Base-by-base conservation (phyloP, 2,888 invertebrate genomes). In the Caenorhabditis zanzibari region DNA sequence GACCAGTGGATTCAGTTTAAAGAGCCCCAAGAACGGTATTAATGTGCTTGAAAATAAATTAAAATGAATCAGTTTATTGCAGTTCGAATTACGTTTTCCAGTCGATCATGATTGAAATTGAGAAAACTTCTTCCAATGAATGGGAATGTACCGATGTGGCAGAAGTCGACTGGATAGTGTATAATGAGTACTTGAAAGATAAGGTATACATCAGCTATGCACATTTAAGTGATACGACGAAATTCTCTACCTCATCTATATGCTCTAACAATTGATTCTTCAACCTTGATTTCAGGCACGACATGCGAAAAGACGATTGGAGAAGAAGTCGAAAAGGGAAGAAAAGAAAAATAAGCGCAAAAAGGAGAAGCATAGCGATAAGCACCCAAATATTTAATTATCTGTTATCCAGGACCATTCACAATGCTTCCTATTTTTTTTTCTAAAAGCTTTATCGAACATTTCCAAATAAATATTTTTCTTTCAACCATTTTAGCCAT, bases 101-200 rank as follows among this genome's bases (percentile, higher is more conserved):
- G 5, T 59, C 83, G 10, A 26, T 83, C 2, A 69, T 83, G 79
- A n/a, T 79, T 6, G 79, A 71, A 61, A 56, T 74, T 14, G 77
- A 79, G 32, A 61, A 58, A 44, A 19, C 5, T 3, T 4, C n/a
- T 10, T 1, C 16, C 5, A 19, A 72, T 6, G 68, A 71, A 19
- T 76, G 74, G 69, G 77, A 71, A 16, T 79, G 74, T 24, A 71
- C 44, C 9, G 83, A 74, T 41, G 56, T 74, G 9, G 68, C 69
- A 16, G 59, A 74, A 7, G 71, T 83, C 9, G 49, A 79, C 28
- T 82, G 82, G 82, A n/a, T 26, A 5, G 38, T 32, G 22, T 77
- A 66, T 47, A 35, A 44, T 0, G 22, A 41, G 3, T 73, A 68
- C 49, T 41, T 80, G 59, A 47, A 38, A n/a, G 35, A 79, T 12